These are phyloP conservation scores for Indicator maculatus DNA, from an alignment of 2,113 vertebrate genomes.

Conservation along the genomic window DNA sequence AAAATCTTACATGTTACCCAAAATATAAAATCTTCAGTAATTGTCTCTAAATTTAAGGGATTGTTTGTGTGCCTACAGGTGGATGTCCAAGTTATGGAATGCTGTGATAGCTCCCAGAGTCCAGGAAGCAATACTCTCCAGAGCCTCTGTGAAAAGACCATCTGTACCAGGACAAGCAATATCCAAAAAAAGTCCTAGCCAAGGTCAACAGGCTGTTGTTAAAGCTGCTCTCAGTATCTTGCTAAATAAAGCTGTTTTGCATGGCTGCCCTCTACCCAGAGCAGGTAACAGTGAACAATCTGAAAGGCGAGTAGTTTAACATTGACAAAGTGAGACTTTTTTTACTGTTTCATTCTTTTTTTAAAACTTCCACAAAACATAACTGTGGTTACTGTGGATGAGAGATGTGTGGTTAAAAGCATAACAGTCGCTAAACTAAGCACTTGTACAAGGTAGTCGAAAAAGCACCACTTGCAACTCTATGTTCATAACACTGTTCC, in stretches of 20 bases:
- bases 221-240: conserved; percentile 95
- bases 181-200: conserved; percentile 79
- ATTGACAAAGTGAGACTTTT: background rate
- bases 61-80: conserved; percentile 74
- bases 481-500: background rate
- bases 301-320: background rate
- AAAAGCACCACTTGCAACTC: background rate
- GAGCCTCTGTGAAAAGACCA: conserved; percentile 83
- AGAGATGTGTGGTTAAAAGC: background rate
- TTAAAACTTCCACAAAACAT: background rate
- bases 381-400: background rate
- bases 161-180: conserved; percentile 68
- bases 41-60: background rate
- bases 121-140: conserved; percentile 89
- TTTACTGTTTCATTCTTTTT: background rate
- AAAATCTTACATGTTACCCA: background rate
- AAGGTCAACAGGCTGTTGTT: conserved; percentile 92
- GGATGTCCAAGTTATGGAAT: conserved; percentile 94
- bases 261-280: conserved; percentile 88
- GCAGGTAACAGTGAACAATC: conserved; percentile 76
- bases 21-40: background rate
- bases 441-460: background rate
- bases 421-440: background rate
- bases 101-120: conserved; percentile 90
- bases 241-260: conserved; percentile 91